Percentiles rank a stretch among this genome's conserved stretches.
Conservation (phyloP, 2,797 vertebrate species). For the Hoplostethus atlanticus region DNA sequence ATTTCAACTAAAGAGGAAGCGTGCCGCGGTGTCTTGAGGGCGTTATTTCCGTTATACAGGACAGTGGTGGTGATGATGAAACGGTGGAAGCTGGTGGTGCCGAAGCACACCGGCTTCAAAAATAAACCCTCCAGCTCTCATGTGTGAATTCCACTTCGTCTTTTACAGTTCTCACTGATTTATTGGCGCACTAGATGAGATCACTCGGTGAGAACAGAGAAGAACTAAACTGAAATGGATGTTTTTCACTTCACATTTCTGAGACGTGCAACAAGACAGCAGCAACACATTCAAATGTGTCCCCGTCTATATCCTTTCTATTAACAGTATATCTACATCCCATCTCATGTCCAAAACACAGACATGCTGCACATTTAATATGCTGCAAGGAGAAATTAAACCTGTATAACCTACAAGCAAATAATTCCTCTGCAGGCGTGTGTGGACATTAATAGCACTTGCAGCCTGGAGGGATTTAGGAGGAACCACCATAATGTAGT, state of each 20-base stretch:
- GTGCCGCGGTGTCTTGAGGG: no score
- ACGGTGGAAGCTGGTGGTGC: background rate
- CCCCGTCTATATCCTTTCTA: no score
- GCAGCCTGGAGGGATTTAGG: background rate
- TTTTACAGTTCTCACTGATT: slow-evolving; percentile 5
- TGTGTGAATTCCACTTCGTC: slow-evolving; percentile 38
- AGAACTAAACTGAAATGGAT: no score
- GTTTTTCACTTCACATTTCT: no score
- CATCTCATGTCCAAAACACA: background rate
- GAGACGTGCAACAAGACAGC: no score
- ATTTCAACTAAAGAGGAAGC: no score
- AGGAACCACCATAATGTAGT: no score
- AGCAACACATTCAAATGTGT: no score
- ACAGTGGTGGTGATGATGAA: background rate
- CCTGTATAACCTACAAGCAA: background rate
- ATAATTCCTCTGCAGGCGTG: background rate
- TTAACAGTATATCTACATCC: background rate
- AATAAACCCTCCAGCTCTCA: no score
- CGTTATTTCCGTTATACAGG: background rate
- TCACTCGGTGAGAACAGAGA: no score
- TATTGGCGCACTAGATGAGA: no score
- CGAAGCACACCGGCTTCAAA: background rate
- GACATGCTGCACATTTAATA: background rate
- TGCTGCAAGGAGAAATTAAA: background rate
- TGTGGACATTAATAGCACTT: background rate